Evolutionary conservation across 1,140 invertebrate species (phyloP).

Genomic region (Cyrtorhinus lividipennis): DNA sequence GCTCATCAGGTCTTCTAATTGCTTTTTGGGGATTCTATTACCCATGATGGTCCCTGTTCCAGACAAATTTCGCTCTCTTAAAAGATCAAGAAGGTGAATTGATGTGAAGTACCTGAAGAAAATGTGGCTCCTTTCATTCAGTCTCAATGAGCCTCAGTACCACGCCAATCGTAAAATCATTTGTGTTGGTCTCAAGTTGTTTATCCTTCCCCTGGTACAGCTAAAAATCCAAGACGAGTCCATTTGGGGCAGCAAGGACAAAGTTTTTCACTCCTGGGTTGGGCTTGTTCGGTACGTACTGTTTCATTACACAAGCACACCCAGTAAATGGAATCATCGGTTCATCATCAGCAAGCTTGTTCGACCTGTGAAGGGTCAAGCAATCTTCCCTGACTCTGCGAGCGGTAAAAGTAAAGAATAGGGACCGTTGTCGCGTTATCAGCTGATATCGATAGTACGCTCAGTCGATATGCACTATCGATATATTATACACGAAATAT

Average conservation of each 20-base stretch:
- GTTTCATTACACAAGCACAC: background rate
- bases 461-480: too few species aligned
- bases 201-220: background rate
- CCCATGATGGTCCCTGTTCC: slow-evolving; percentile 19
- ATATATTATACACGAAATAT: too few species aligned
- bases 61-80: slow-evolving; percentile 7
- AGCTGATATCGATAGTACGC: too few species aligned
- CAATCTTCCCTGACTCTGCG: background rate
- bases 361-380: background rate
- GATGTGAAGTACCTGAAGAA: slow-evolving; percentile 26
- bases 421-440: too few species aligned
- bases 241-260: slow-evolving; percentile 21
- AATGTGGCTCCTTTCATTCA: slow-evolving; percentile 23
- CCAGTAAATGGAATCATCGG: background rate
- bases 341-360: background rate
- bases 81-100: slow-evolving; percentile 3
- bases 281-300: slow-evolving; percentile 21
- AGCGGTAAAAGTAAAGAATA: too few species aligned
- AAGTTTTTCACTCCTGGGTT: slow-evolving; percentile 24
- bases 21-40: slow-evolving; percentile 15
- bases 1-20: background rate
- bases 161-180: too few species aligned
- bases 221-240: slow-evolving; percentile 21
- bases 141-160: slow-evolving; percentile 22
- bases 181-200: background rate